Percentiles rank a stretch among this genome's conserved stretches.
These are phyloP conservation scores for Antigone vipio DNA, from an alignment of 2,113 vertebrate genomes.

Conservation along the genomic window DNA sequence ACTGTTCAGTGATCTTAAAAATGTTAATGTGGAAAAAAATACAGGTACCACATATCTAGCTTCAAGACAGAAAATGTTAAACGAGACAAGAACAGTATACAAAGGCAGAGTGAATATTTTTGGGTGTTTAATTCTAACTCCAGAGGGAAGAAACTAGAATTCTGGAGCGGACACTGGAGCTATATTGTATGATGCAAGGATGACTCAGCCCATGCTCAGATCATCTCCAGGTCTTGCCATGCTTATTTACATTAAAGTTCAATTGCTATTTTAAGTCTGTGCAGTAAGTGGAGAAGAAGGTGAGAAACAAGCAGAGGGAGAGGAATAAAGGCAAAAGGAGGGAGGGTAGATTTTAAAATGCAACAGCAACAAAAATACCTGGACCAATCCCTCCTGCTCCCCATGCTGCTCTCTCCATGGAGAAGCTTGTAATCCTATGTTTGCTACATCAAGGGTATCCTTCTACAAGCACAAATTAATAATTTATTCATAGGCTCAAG, in stretches of 20 bases:
- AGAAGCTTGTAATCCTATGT: conserved; percentile 28
- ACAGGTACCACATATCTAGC: background rate
- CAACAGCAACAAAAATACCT: conserved; percentile 21
- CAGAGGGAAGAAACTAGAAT: background rate
- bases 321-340: background rate
- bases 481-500: conserved; percentile 58
- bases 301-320: background rate
- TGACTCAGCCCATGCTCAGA: conserved; percentile 75
- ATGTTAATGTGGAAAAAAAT: background rate
- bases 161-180: background rate
- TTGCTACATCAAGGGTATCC: conserved; percentile 33
- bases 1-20: background rate
- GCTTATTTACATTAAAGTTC: conserved; percentile 63
- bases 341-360: background rate
- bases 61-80: background rate
- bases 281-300: background rate
- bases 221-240: background rate
- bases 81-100: background rate
- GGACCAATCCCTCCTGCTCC: background rate
- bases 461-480: conserved; percentile 53
- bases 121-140: background rate
- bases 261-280: conserved; percentile 14
- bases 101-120: background rate
- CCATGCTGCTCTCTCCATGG: background rate
- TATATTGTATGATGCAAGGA: conserved; percentile 13